phyloP scores from a whole-genome alignment of 1,140 invertebrate genomes.

The Drosophila oshimai region DNA sequence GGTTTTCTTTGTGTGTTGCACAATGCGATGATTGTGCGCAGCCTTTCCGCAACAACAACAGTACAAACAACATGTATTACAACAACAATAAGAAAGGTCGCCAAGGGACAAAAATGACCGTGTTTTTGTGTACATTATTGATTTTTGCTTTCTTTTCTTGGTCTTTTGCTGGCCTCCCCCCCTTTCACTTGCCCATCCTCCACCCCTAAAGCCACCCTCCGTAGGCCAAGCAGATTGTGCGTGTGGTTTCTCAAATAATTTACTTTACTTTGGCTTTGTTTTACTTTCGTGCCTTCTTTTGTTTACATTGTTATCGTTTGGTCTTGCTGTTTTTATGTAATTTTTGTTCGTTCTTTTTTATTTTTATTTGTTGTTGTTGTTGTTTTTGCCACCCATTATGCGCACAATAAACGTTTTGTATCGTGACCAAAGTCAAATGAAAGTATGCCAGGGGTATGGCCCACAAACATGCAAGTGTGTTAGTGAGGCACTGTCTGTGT shows the following conservation, averaged over 20 bases:
- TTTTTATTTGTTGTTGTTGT: conserved; percentile 33
- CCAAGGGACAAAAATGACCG: conserved; percentile 59
- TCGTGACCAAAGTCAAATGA: conserved; percentile 80
- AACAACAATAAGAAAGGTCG: conserved; percentile 43
- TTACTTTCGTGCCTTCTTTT: conserved; percentile 63
- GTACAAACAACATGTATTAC: conserved; percentile 16
- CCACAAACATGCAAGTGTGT: conserved; percentile 47
- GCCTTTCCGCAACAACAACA: conserved; percentile 27
- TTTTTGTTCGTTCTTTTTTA: conserved; percentile 22
- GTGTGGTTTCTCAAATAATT: conserved; percentile 71
- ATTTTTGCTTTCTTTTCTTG: conserved; percentile 69
- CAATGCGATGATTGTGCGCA: conserved; percentile 62
- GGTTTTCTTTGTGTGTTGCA: conserved; percentile 44
- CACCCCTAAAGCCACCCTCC: background rate
- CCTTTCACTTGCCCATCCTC: conserved; percentile 32
- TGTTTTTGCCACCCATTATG: conserved; percentile 52
- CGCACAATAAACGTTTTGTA: conserved; percentile 77
- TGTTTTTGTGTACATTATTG: conserved; percentile 74
- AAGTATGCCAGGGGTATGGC: conserved; percentile 76
- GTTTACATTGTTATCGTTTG: conserved; percentile 61
- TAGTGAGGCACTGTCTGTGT: background rate
- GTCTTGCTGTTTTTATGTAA: conserved; percentile 41
- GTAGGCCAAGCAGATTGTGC: conserved; percentile 43
- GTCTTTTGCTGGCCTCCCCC: conserved; percentile 47
- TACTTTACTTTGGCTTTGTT: conserved; percentile 70